phyloP scores from a whole-genome alignment of 92 coral and sea anemone species.

The Phenganax stokvisi region DNA sequence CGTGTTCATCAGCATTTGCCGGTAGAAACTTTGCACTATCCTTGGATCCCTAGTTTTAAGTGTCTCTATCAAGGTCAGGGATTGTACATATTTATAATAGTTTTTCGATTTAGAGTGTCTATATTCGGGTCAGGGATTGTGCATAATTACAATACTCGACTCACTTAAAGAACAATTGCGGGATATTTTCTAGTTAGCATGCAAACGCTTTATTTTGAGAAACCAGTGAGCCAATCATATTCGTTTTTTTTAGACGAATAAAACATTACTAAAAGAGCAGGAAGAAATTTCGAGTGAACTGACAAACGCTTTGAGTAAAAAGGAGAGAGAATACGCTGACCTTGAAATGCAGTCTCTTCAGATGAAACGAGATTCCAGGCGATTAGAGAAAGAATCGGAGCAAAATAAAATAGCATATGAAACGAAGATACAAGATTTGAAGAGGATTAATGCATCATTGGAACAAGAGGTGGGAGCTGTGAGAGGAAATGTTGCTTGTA shows the following conservation, averaged over 20 bases:
- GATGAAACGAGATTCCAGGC: slow-evolving; percentile 57
- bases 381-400: slow-evolving; percentile 33
- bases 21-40: too few relatives aligned
- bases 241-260: slow-evolving; percentile 45
- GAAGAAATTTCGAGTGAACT: slow-evolving; percentile 48
- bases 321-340: slow-evolving; percentile 51
- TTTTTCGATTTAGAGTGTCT: too few relatives aligned
- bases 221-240: slow-evolving; percentile 41
- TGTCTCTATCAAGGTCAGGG: too few relatives aligned
- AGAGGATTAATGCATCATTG: slow-evolving; percentile 50
- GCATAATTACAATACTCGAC: too few relatives aligned
- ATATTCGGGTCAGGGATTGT: too few relatives aligned
- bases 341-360: slow-evolving; percentile 57
- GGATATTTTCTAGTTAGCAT: too few relatives aligned
- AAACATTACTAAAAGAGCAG: slow-evolving; percentile 46
- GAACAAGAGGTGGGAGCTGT: slow-evolving; percentile 54
- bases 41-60: too few relatives aligned
- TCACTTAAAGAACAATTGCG: too few relatives aligned
- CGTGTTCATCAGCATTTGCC: too few relatives aligned
- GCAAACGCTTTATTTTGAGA: too few relatives aligned
- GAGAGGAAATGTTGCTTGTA: not conserved
- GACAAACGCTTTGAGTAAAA: slow-evolving; percentile 43
- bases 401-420: slow-evolving; percentile 59
- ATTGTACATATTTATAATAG: too few relatives aligned
- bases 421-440: slow-evolving; percentile 64